Evolutionary conservation across 2,797 vertebrate genomes (phyloP).

Genomic region (Darevskia nairensis): DNA sequence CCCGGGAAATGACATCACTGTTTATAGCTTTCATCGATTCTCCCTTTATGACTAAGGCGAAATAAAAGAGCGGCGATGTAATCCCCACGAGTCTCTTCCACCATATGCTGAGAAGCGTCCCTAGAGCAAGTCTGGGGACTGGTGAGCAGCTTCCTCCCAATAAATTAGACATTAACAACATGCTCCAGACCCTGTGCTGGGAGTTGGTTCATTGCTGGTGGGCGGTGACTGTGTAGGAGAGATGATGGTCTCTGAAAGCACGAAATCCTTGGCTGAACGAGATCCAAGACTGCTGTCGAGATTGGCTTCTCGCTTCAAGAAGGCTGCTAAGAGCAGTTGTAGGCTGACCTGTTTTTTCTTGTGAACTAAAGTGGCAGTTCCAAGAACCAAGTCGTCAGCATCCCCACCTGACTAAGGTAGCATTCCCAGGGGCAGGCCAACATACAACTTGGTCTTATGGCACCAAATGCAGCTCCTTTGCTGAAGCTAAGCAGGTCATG

Average conservation of each 20-base stretch:
- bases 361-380: neutral
- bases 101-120: constrained; percentile 6
- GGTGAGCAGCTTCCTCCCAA: neutral
- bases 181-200: neutral
- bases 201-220: neutral
- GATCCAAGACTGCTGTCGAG: neutral
- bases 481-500: neutral
- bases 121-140: neutral
- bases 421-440: neutral
- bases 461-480: neutral
- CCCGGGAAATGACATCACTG: constrained; percentile 54
- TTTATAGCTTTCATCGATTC: constrained; percentile 52
- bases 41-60: constrained; percentile 62
- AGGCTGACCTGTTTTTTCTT: neutral
- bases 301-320: rapidly evolving
- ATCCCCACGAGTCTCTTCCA: constrained; percentile 35
- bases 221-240: neutral
- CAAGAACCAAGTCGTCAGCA: neutral
- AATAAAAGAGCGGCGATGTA: constrained; percentile 19
- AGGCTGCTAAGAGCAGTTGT: neutral
- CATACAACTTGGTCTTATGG: neutral
- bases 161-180: neutral
- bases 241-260: constrained; percentile 1
- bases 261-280: neutral
- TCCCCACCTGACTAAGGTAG: neutral